Percentiles rank a stretch among this genome's conserved stretches.
Conservation (phyloP, 2,888 invertebrate species). For the Drosophila quinaria region DNA sequence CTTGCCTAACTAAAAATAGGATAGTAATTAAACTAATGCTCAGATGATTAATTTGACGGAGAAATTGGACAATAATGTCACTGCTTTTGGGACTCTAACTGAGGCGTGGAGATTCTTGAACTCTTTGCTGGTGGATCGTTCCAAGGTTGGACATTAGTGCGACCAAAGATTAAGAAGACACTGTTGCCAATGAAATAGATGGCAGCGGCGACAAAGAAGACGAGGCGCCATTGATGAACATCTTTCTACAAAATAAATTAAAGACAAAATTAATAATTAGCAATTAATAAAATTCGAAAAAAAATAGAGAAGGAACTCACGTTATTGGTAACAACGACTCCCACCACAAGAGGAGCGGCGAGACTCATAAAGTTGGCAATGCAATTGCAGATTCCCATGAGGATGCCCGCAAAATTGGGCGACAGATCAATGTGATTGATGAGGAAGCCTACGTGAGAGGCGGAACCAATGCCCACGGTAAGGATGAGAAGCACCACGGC, state of each 20-base stretch:
- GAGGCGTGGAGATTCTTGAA: conserved; percentile 60
- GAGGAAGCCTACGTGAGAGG: conserved; percentile 88
- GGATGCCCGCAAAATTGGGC: conserved; percentile 89
- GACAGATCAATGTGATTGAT: conserved; percentile 89
- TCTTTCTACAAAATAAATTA: conserved; percentile 86
- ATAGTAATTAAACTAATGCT: no score
- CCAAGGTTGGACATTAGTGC: conserved; percentile 90
- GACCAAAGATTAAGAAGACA: conserved; percentile 90
- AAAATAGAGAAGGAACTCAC: conserved; percentile 84
- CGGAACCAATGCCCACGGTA: conserved; percentile 88
- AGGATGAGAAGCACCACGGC: conserved; percentile 87
- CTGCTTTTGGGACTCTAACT: conserved; percentile 67
- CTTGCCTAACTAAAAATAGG: background rate
- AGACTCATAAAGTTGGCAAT: conserved; percentile 89
- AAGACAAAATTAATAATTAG: background rate
- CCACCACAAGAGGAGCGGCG: conserved; percentile 88
- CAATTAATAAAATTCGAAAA: background rate
- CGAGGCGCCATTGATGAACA: conserved; percentile 89
- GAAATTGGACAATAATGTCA: background rate
- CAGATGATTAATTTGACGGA: no score
- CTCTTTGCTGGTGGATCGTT: conserved; percentile 86
- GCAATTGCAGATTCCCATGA: conserved; percentile 90
- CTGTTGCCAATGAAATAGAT: conserved; percentile 90
- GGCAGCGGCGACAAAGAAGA: conserved; percentile 91
- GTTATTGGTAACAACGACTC: conserved; percentile 87